Evolutionary conservation across 2,888 invertebrate species (phyloP), one percentile per base, ranked within the genome.

Genomic region (Oscheius sp.): DNA sequence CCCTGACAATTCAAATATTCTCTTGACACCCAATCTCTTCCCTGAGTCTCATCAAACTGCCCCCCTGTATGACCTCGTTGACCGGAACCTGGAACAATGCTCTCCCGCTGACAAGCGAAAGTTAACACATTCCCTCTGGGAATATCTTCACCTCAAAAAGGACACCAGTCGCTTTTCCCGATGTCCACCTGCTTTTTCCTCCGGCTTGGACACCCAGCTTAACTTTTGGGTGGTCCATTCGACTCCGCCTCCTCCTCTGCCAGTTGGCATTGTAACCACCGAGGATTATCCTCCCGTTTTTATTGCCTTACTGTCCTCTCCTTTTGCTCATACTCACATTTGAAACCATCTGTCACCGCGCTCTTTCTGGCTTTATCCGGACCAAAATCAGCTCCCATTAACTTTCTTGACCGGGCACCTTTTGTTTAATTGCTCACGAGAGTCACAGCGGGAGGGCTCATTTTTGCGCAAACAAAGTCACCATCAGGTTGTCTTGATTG

Each of bases 381-480:
- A 35, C 60, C 60, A 37, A 42, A 32, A 33, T 32, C 37, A 60
- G 42, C 60, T 60, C 60, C 42, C 63, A 48, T 63, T 63, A 63
- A 29, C 63, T 48, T 47, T 42, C 42, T 42, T 42, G 53, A 29
- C 53, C 11, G 29, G 29, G 47, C 48, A 10, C 48, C 21, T 33
- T 9, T 42, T 63, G 63, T 63, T 63, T 63, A 63, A 47, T 63
- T 47, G 47, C 47, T 42, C 42, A 48, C 48, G 32, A 63, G 63
- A 63, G 37, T 13, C 63, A 2, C 63, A 63, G 63, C 63, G 63
- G 63, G 63, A 48, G 63, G 63, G 47, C 63, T 63, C 63, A 63
- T 63, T 63, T 63, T 63, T 63, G 63, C 47, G 47, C 63, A 63
- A 63, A 63, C 63, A 63, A 63, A 63, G 63, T 63, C 63, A 63